Conservation (phyloP, 2,113 vertebrate species). For the Alligator sinensis region DNA sequence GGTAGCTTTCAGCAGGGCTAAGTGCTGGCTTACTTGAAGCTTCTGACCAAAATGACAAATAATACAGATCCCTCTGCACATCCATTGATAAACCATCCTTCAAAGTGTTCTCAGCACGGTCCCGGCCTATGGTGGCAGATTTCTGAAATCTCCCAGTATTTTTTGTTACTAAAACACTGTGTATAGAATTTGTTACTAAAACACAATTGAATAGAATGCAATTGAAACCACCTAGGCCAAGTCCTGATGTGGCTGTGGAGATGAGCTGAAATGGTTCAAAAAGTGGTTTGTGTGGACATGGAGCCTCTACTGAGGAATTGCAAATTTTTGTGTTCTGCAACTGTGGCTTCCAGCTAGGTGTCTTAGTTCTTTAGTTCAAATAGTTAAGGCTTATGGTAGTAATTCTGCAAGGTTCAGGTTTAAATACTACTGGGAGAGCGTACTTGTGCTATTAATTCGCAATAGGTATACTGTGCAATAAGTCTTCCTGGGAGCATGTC, state of each 20-base stretch:
- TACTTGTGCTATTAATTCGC: no score
- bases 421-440: background rate
- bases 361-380: background rate
- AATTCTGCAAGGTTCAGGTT: background rate
- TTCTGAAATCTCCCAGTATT: background rate
- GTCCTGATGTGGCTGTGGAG: background rate
- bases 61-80: no score
- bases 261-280: no score
- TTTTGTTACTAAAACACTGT: background rate
- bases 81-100: background rate
- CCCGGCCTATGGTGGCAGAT: background rate
- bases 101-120: background rate
- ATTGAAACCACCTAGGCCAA: no score
- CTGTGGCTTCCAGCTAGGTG: no score
- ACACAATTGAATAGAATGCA: no score
- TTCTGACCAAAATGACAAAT: conserved; percentile 30
- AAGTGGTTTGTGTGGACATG: no score
- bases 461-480: no score
- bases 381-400: background rate
- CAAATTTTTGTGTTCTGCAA: no score
- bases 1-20: background rate
- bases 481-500: no score
- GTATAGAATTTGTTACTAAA: no score
- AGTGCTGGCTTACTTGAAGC: conserved; percentile 28
- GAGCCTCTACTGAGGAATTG: no score